Percentiles rank a stretch among this genome's conserved stretches.
phyloP scores from a whole-genome alignment of 2,113 vertebrate genomes.

The Petroica traversi region DNA sequence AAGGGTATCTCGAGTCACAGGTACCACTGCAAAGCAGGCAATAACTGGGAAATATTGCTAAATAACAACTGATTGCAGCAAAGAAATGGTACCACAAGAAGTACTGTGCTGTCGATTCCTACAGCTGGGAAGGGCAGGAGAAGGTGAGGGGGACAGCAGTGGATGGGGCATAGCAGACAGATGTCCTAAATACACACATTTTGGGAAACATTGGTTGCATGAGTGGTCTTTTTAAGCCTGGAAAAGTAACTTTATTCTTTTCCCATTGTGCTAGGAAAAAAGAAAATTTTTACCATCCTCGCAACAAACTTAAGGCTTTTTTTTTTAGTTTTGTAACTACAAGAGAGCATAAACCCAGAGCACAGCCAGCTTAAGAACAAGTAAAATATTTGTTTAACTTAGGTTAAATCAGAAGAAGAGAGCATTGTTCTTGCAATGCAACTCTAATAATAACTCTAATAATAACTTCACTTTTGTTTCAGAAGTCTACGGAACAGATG shows the following conservation, averaged over 20 bases:
- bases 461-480: conserved; percentile 66
- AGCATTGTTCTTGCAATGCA: neutral
- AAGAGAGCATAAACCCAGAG: neutral
- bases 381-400: conserved; percentile 21
- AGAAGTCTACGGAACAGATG: conserved; percentile 99
- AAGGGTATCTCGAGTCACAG: neutral
- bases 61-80: neutral
- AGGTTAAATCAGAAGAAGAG: neutral
- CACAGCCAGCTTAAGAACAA: neutral
- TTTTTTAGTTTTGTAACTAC: neutral
- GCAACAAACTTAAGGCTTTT: neutral
- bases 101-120: neutral
- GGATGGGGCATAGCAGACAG: too few species aligned
- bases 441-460: conserved; percentile 48
- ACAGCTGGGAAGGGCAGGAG: neutral
- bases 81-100: neutral
- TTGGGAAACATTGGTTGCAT: neutral
- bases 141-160: neutral
- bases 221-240: neutral
- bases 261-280: neutral
- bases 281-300: neutral
- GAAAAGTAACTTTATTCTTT: neutral
- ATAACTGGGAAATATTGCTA: neutral
- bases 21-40: neutral
- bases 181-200: accelerated